A percentile compares a stretch with the other conserved stretches of the same genome.
Evolutionary conservation across 2,888 invertebrate species (phyloP).

Genomic region (Athetis lepigone): DNA sequence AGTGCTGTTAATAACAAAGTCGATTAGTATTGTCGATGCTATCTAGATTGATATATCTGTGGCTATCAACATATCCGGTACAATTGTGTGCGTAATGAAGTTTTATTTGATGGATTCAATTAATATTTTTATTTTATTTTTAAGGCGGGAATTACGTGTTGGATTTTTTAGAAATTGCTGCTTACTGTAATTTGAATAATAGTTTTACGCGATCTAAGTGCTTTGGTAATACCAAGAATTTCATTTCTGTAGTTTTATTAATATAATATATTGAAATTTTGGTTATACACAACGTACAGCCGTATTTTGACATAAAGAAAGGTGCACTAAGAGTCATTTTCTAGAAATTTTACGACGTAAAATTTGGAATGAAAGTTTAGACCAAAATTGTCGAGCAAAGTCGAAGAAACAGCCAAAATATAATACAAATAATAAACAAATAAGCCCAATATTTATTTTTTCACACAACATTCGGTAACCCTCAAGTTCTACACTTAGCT

Average conservation of each 20-base stretch:
- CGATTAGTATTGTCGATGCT: constrained; percentile 60
- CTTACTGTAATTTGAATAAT: background rate
- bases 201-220: background rate
- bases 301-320: no score
- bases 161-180: constrained; percentile 9
- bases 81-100: constrained; percentile 51
- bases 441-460: constrained; percentile 44
- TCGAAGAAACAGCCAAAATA: no score
- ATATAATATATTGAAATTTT: no score
- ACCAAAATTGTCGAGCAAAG: no score
- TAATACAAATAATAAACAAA: constrained; percentile 10
- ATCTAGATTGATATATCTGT: constrained; percentile 58
- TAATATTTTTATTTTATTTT: constrained; percentile 35
- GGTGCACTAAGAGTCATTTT: no score
- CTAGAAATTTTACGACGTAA: no score
- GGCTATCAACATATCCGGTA: constrained; percentile 58
- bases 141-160: constrained; percentile 14
- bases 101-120: constrained; percentile 54
- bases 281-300: no score
- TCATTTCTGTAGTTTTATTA: no score
- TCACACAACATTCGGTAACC: constrained; percentile 53
- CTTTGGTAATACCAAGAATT: no score
- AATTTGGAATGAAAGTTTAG: no score
- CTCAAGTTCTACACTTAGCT: constrained; percentile 51
- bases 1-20: constrained; percentile 54